Evolutionary conservation across 2,113 vertebrate species (phyloP).

Genomic region (Labrus mixtus): DNA sequence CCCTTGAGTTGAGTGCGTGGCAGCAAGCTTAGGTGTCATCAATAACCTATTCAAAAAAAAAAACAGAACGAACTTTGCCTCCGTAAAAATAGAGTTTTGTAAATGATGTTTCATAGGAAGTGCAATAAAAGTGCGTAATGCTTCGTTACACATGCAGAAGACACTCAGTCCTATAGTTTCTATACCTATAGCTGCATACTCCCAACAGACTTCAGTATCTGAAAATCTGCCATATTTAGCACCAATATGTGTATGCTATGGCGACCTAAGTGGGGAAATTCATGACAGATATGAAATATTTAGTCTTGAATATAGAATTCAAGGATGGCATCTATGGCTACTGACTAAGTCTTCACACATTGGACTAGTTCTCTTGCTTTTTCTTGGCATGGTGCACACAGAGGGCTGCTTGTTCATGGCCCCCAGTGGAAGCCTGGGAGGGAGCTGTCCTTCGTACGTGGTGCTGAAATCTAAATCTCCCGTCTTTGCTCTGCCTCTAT

Average conservation of each 20-base stretch:
- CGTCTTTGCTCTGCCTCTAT: slow-evolving; percentile 18
- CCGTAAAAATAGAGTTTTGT: background rate
- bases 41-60: background rate
- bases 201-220: slow-evolving; percentile 36
- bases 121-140: background rate
- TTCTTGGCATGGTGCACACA: slow-evolving; percentile 34
- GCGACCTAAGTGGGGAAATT: slow-evolving; percentile 21
- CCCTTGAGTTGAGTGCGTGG: slow-evolving; percentile 50
- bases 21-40: slow-evolving; percentile 2
- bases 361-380: background rate
- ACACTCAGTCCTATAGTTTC: background rate
- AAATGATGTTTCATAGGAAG: background rate
- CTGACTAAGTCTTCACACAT: background rate
- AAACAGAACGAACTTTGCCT: too few species aligned
- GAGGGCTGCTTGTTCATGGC: slow-evolving; percentile 58
- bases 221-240: slow-evolving; percentile 44
- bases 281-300: slow-evolving; percentile 17
- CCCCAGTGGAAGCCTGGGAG: slow-evolving; percentile 39
- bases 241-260: slow-evolving; percentile 6
- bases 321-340: background rate
- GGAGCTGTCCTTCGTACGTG: slow-evolving; percentile 74
- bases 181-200: slow-evolving; percentile 3
- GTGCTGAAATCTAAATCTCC: slow-evolving; percentile 78
- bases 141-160: background rate
- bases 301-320: background rate